Evolutionary conservation across 2,888 invertebrate genomes (phyloP).

Genomic region (Cheilosia variabilis): DNA sequence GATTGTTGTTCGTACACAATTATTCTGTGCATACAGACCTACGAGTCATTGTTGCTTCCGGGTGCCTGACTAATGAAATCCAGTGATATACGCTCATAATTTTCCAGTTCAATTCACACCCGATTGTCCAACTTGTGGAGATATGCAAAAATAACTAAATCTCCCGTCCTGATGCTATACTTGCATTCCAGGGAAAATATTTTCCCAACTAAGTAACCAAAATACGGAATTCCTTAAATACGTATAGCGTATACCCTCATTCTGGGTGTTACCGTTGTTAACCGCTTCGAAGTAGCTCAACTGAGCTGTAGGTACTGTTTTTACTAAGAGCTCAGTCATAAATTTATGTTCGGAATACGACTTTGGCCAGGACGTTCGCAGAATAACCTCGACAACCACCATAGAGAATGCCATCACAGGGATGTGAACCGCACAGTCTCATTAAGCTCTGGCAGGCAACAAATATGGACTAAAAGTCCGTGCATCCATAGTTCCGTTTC

Average conservation of each 20-base stretch:
- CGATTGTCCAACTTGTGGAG: not conserved
- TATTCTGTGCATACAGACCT: too few species aligned
- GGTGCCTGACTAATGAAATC: not conserved
- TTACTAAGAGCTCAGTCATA: constrained; percentile 22
- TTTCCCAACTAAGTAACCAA: constrained; percentile 25
- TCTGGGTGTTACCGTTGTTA: not conserved
- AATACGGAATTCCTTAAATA: not conserved
- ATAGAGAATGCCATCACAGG: constrained; percentile 38
- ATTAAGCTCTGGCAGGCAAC: constrained; percentile 32
- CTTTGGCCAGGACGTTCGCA: constrained; percentile 26
- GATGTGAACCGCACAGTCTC: constrained; percentile 44
- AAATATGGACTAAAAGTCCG: constrained; percentile 8
- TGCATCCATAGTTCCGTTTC: constrained; percentile 11
- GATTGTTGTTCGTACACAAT: too few species aligned
- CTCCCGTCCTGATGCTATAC: not conserved
- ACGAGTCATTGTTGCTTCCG: not conserved
- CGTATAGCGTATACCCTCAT: not conserved
- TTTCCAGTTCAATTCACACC: not conserved
- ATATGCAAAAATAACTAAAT: constrained; percentile 3
- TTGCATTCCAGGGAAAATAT: constrained; percentile 1
- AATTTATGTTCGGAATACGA: constrained; percentile 45
- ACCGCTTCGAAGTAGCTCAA: constrained; percentile 11
- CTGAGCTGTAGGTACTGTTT: not conserved
- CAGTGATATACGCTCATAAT: not conserved
- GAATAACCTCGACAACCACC: constrained; percentile 37